A percentile compares a stretch with the other conserved stretches of the same genome.
Evolutionary conservation across 92 coral and sea anemone species (phyloP).

Genomic region (Umimayanthus chanpuru): DNA sequence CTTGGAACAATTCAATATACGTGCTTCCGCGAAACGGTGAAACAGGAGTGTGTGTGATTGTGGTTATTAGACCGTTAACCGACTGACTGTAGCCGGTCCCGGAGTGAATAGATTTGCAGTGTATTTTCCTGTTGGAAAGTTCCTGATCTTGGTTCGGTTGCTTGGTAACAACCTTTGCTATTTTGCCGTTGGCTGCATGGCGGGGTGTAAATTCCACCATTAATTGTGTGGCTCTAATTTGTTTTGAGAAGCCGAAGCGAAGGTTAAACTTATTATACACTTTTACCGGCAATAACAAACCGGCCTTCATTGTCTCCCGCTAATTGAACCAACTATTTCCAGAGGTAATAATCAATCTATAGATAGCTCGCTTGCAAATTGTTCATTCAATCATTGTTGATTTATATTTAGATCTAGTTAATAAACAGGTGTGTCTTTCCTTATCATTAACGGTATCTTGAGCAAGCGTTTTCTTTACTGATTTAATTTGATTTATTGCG

Average conservation of each 20-base stretch:
- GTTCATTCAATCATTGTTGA: constrained; percentile 16
- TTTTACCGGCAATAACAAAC: constrained; percentile 7
- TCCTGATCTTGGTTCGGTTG: background rate
- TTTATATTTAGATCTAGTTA: constrained; percentile 20
- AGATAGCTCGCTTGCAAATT: constrained; percentile 16
- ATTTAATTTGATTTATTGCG: background rate
- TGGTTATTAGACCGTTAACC: background rate
- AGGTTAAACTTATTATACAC: constrained; percentile 12
- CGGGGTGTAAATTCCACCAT: background rate
- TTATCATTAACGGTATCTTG: background rate
- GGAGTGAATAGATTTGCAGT: background rate
- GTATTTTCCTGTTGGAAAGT: background rate
- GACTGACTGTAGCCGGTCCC: background rate
- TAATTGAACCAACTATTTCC: constrained; percentile 26
- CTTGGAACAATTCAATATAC: background rate
- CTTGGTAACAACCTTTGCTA: background rate
- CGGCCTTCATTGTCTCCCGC: constrained; percentile 18
- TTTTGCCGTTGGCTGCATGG: constrained; percentile 18
- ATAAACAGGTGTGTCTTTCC: constrained; percentile 16
- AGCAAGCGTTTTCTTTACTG: background rate
- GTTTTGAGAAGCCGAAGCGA: constrained; percentile 17
- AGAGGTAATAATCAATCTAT: constrained; percentile 18
- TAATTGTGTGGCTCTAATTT: constrained; percentile 11
- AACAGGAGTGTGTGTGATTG: background rate
- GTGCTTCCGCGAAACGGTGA: background rate